Percentiles rank a stretch among this genome's conserved stretches.
phyloP scores from a whole-genome alignment of 2,888 invertebrate species.

The Drosophila vallismaia region DNA sequence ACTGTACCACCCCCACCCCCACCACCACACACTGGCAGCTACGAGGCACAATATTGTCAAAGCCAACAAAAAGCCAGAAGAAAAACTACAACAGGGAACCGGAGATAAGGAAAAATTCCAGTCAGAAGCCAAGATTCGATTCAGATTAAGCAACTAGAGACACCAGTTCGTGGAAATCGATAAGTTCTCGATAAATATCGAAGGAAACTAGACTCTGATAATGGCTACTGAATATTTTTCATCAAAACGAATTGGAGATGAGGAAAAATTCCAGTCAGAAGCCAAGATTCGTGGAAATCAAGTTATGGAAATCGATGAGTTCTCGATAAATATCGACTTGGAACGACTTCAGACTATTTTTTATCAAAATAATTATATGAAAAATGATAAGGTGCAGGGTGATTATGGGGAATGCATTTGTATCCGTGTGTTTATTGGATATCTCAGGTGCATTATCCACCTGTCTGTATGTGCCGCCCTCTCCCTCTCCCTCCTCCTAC shows the following conservation, averaged over 20 bases:
- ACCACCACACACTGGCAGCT: slow-evolving; percentile 2
- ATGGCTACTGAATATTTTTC: background rate
- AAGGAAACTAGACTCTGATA: background rate
- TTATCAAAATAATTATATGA: background rate
- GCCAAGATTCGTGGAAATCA: background rate
- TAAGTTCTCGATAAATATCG: background rate
- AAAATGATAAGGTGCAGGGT: slow-evolving; percentile 9
- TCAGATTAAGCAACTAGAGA: slow-evolving; percentile 5
- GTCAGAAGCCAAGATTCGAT: slow-evolving; percentile 9
- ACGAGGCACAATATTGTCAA: slow-evolving; percentile 46
- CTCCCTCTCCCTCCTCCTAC: background rate
- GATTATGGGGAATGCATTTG: background rate
- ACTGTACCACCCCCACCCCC: slow-evolving; percentile 5
- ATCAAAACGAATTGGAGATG: slow-evolving; percentile 7
- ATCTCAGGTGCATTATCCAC: slow-evolving; percentile 30
- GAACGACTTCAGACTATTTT: background rate
- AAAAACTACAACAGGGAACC: slow-evolving; percentile 32
- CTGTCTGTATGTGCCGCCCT: background rate
- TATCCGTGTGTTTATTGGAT: slow-evolving; percentile 2
- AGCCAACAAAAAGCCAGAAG: slow-evolving; percentile 56
- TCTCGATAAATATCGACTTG: background rate
- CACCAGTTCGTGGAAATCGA: background rate
- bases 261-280: slow-evolving; percentile 8
- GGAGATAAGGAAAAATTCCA: slow-evolving; percentile 22
- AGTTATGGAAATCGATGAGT: background rate